Evolutionary conservation across 2,797 vertebrate genomes (phyloP).

Genomic region (Enteromius afrohamiltoni): DNA sequence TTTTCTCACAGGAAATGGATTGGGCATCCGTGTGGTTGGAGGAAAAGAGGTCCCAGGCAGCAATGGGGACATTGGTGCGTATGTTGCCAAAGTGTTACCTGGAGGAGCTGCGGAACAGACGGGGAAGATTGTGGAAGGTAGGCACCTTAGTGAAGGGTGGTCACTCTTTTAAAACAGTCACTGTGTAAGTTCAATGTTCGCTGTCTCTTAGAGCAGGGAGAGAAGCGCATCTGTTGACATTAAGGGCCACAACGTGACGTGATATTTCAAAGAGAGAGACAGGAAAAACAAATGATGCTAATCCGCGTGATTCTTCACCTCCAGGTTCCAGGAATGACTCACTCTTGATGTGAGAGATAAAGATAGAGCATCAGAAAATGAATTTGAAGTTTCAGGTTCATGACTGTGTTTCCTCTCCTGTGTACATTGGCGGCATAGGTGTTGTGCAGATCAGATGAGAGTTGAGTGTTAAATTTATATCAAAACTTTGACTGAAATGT

Average conservation of each 20-base stretch:
- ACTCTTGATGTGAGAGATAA: conserved; percentile 53
- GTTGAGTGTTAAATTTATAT: conserved; percentile 5
- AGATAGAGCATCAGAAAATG: conserved; percentile 44
- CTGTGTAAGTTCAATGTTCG: conserved; percentile 15
- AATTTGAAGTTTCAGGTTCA: conserved; percentile 43
- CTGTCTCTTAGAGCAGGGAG: background rate
- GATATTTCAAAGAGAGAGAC: conserved; percentile 47
- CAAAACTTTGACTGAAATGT: conserved; percentile 22
- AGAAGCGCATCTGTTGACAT: conserved; percentile 22
- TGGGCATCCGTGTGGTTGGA: conserved; percentile 94
- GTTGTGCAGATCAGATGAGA: conserved; percentile 31
- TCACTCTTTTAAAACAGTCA: background rate
- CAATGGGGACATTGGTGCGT: conserved; percentile 92
- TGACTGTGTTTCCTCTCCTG: conserved; percentile 14
- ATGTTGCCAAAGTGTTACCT: conserved; percentile 95
- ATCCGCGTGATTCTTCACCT: conserved; percentile 54
- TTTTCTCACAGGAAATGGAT: conserved; percentile 76
- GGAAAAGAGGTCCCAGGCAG: conserved; percentile 96
- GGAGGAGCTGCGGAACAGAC: conserved; percentile 95
- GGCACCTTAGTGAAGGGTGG: conserved; percentile 48
- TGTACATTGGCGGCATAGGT: background rate
- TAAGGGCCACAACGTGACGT: conserved; percentile 35
- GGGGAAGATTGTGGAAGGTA: conserved; percentile 96
- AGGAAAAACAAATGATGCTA: conserved; percentile 47
- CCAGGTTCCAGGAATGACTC: conserved; percentile 51